Percentiles rank a stretch among this genome's conserved stretches.
Conservation (phyloP, 2,113 vertebrate genomes). For the Chroicocephalus ridibundus region DNA sequence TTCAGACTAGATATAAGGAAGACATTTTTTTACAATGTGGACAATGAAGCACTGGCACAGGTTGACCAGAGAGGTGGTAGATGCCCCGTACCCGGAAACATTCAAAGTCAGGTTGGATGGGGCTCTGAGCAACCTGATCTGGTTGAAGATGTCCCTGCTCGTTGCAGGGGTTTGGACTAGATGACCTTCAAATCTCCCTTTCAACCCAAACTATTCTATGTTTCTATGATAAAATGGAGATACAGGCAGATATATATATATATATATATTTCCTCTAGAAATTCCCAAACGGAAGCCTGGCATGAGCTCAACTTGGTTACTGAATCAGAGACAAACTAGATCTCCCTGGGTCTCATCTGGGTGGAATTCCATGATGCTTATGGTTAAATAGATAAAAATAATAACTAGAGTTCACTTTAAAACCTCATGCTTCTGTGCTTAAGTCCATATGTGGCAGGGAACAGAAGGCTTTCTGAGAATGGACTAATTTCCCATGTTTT, state of each 20-base stretch:
- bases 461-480: neutral
- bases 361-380: neutral
- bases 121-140: neutral
- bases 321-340: neutral
- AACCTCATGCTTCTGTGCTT: neutral
- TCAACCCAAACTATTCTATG: neutral
- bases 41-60: too few relatives aligned
- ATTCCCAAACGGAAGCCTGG: neutral
- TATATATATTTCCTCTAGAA: neutral
- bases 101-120: neutral
- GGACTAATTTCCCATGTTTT: neutral
- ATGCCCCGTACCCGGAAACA: neutral
- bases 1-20: too few relatives aligned
- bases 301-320: neutral
- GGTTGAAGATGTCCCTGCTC: neutral
- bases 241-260: neutral
- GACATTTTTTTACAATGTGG: too few relatives aligned
- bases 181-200: neutral
- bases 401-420: neutral
- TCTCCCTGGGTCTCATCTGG: neutral
- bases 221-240: neutral
- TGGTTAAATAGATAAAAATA: neutral
- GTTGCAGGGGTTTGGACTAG: neutral
- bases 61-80: neutral
- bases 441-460: neutral